Evolutionary conservation across 1,140 invertebrate species (phyloP).

Genomic region (Papilio helenus): DNA sequence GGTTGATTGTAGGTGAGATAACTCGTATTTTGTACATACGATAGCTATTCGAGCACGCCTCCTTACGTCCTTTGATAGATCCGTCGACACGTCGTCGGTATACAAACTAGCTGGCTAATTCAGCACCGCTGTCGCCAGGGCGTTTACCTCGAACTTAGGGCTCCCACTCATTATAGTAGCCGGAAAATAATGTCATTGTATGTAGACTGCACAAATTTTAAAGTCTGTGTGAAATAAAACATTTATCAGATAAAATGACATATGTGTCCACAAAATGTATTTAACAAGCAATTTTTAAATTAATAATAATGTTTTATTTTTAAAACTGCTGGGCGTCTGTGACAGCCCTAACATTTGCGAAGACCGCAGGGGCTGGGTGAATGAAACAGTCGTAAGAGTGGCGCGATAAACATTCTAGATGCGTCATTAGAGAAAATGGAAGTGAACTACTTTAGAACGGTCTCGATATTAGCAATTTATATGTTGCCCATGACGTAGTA

Average conservation of each 20-base stretch:
- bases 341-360: not conserved
- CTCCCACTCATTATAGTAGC: not conserved
- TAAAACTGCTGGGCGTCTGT: not conserved
- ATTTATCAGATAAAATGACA: too few species aligned
- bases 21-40: conserved; percentile 16
- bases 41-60: conserved; percentile 40
- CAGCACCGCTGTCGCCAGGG: conserved; percentile 42
- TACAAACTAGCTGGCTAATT: conserved; percentile 45
- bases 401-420: conserved; percentile 44
- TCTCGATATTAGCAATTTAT: conserved; percentile 34
- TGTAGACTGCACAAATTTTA: not conserved
- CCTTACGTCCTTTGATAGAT: conserved; percentile 24
- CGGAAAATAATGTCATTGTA: not conserved
- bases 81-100: conserved; percentile 47
- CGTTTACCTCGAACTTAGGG: conserved; percentile 49
- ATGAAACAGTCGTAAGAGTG: conserved; percentile 49
- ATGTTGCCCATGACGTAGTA: not conserved
- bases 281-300: not conserved
- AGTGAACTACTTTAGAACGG: conserved; percentile 33
- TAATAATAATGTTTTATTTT: not conserved
- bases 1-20: conserved; percentile 29
- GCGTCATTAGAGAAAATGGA: conserved; percentile 44
- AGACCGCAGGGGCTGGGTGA: conserved; percentile 40
- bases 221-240: too few species aligned
- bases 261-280: not conserved